Evolutionary conservation across 2,888 invertebrate species (phyloP), one percentile per base, ranked within the genome.

Genomic region (Ectemnius cavifrons): DNA sequence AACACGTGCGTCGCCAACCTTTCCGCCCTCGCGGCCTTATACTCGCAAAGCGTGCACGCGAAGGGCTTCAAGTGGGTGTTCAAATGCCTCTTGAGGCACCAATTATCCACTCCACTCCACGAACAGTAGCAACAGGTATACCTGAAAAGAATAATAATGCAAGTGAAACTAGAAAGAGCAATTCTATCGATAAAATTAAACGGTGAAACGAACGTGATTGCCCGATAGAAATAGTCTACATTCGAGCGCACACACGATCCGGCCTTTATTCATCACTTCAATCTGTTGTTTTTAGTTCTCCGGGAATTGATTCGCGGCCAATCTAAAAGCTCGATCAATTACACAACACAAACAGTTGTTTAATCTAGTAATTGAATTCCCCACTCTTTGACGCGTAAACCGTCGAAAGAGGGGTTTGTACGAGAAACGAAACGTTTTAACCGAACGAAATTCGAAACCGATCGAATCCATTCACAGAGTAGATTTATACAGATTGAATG

Each of bases 31-130:
- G 97, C 97, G 72, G 97, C 97, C 92, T 97, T 97, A 92, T 97
- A 98, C 91, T 97, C 97, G 92, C 97, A 98, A 67, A 97, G 93
- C 84, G 95, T 94, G 91, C 97, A 98, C 69, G 96, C 95, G 91
- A 96, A 98, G 59, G 97, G 97, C 92, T 97, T 97, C 89, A 97
- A 93, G 91, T 98, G 97, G 47, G 97, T 97, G 92, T 97, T 97
- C 86, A 97, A 93, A 91, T 98, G 97, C 61, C 97, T 94, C 91
- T 97, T 97, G 74, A 97, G 92, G 87, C 97, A 97, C 97, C 97
- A 98, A 91, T 97, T 97, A 92, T 97, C 97, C 70, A 96, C 97
- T 23, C 97, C 97, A 52, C 96, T 96, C 97, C 97, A 97, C 23
- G 97, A 94, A 91, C 97, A 98, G 90, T 97, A 97, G 90, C 96